phyloP scores from a whole-genome alignment of 2,888 invertebrate species.

The Tinea trinotella region DNA sequence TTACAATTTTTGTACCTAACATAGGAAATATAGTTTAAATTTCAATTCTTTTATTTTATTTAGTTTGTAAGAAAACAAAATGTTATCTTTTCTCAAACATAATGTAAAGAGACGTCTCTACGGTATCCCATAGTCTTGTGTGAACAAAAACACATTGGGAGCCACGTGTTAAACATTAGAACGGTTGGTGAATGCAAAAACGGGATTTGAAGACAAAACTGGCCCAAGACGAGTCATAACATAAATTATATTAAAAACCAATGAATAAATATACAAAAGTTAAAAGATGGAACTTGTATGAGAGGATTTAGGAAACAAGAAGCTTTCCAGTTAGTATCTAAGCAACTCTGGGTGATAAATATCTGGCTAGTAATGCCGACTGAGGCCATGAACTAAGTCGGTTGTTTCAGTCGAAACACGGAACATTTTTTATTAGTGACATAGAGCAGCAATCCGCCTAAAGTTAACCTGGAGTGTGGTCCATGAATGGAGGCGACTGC shows the following conservation, averaged over 20 bases:
- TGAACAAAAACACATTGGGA: slow-evolving; percentile 65
- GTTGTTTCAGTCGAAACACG: too few species aligned
- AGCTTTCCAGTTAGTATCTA: too few species aligned
- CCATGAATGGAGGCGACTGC: too few species aligned
- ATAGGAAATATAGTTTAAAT: background rate
- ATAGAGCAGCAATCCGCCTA: too few species aligned
- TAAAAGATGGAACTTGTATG: too few species aligned
- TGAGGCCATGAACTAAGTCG: too few species aligned
- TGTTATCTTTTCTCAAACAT: background rate
- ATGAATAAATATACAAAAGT: background rate
- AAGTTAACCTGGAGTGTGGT: too few species aligned
- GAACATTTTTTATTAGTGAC: too few species aligned
- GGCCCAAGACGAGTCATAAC: background rate
- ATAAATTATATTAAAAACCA: background rate
- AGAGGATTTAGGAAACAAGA: too few species aligned
- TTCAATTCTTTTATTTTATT: background rate
- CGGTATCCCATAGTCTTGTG: background rate
- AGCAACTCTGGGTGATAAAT: too few species aligned
- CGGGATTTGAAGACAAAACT: slow-evolving; percentile 35
- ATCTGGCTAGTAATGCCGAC: too few species aligned
- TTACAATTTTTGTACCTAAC: too few species aligned
- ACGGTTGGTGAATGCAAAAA: slow-evolving; percentile 53
- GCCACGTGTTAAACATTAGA: slow-evolving; percentile 62
- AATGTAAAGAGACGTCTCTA: background rate
- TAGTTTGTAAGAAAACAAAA: background rate